These are phyloP conservation scores for Lutjanus argentimaculatus DNA, from an alignment of 2,797 vertebrate species.

Conservation along the genomic window DNA sequence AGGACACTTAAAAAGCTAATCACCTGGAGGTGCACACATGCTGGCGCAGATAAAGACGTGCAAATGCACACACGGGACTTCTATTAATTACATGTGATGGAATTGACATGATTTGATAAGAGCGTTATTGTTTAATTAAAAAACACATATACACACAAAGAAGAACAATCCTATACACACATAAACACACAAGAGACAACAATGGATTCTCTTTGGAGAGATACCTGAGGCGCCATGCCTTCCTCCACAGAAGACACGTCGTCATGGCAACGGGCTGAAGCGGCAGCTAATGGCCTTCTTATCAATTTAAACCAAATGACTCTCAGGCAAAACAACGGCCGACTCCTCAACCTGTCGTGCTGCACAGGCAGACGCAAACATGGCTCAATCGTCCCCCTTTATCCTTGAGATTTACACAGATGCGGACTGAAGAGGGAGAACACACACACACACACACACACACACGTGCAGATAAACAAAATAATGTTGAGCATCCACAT, in stretches of 20 bases:
- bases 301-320: conserved; percentile 76
- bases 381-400: not conserved
- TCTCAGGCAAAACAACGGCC: conserved; percentile 57
- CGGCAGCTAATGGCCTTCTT: conserved; percentile 75
- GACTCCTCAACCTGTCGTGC: conserved; percentile 51
- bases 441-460: too few species aligned
- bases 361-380: not conserved
- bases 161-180: not conserved
- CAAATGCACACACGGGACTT: not conserved
- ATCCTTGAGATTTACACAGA: conserved; percentile 35
- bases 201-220: conserved; percentile 36
- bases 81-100: conserved; percentile 32
- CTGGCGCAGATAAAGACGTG: not conserved
- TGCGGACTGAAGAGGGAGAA: not conserved
- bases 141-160: too few species aligned
- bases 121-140: conserved; percentile 1
- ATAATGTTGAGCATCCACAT: conserved; percentile 1
- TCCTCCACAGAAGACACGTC: conserved; percentile 58
- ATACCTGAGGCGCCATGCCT: conserved; percentile 65
- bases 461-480: not conserved
- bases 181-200: conserved; percentile 4
- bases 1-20: conserved; percentile 32
- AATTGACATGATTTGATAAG: conserved; percentile 4
- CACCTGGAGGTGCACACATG: conserved; percentile 1
- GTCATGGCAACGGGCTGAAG: conserved; percentile 80